A percentile compares a stretch with the other conserved stretches of the same genome.
Conservation (phyloP, 1,140 invertebrate species). For the Heterodera carotae region DNA sequence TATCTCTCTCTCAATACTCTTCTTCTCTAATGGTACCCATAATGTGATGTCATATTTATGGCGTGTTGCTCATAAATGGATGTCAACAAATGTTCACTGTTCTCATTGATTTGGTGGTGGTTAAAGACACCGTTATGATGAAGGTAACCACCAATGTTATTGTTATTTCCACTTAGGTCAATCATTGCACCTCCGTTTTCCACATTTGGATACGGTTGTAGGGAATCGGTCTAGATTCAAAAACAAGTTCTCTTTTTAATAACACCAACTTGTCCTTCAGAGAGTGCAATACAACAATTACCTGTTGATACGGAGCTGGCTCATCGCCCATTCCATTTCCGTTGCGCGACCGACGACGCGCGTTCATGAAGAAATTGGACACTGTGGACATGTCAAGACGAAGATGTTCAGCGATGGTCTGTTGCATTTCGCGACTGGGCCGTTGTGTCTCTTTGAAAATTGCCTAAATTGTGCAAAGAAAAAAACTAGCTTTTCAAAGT, state of each 20-base stretch:
- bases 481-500: neutral
- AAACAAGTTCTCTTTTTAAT: neutral
- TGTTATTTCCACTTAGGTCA: neutral
- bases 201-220: neutral
- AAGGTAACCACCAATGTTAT: neutral
- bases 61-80: neutral
- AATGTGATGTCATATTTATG: neutral
- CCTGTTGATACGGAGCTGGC: slow-evolving; percentile 52
- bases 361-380: slow-evolving; percentile 99
- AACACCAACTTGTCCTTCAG: neutral
- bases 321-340: slow-evolving; percentile 46
- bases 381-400: slow-evolving; percentile 97
- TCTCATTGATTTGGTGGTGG: slow-evolving; percentile 1
- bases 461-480: slow-evolving; percentile 33
- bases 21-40: neutral
- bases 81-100: slow-evolving; percentile 11
- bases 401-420: slow-evolving; percentile 94
- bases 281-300: too few relatives aligned
- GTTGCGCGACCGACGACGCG: slow-evolving; percentile 74
- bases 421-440: slow-evolving; percentile 99
- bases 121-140: neutral
- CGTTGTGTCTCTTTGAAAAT: slow-evolving; percentile 92
- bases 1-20: neutral
- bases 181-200: neutral
- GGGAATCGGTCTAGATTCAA: neutral